Conservation (phyloP, 2,797 vertebrate species). For the Etheostoma nigrum region DNA sequence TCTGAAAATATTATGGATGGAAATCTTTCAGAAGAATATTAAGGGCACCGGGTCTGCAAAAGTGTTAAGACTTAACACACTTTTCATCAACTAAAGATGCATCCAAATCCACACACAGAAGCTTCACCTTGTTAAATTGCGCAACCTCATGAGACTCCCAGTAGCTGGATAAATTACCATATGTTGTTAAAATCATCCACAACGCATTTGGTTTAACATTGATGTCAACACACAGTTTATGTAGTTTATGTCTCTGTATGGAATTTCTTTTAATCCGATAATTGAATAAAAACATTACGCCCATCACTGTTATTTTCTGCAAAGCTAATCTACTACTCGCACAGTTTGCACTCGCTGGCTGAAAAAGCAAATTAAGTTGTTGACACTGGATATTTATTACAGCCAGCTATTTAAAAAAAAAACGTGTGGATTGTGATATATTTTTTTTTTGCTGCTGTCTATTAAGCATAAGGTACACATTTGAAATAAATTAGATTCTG, state of each 20-base stretch:
- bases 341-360: conserved; percentile 36
- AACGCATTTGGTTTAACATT: conserved; percentile 29
- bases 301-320: conserved; percentile 36
- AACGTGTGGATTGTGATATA: conserved; percentile 51
- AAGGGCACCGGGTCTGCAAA: conserved; percentile 45
- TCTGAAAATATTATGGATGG: conserved; percentile 60
- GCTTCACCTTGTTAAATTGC: conserved; percentile 64
- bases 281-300: conserved; percentile 57
- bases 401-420: conserved; percentile 56
- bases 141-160: conserved; percentile 45
- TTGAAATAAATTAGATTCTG: conserved; percentile 73
- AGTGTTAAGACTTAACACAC: conserved; percentile 61
- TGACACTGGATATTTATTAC: conserved; percentile 73
- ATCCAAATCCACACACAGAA: conserved; percentile 31
- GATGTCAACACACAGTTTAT: conserved; percentile 42
- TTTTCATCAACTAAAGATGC: conserved; percentile 40
- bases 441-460: conserved; percentile 69
- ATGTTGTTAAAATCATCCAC: conserved; percentile 58
- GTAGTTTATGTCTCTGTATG: conserved; percentile 7
- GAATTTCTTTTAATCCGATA: conserved; percentile 44
- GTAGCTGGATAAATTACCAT: conserved; percentile 46
- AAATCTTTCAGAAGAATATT: conserved; percentile 68
- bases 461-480: conserved; percentile 69
- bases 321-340: conserved; percentile 56
- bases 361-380: conserved; percentile 70